A percentile compares a stretch with the other conserved stretches of the same genome.
These are phyloP conservation scores for Cecidostiba fungosa DNA, from an alignment of 2,888 invertebrate genomes.

Conservation along the genomic window DNA sequence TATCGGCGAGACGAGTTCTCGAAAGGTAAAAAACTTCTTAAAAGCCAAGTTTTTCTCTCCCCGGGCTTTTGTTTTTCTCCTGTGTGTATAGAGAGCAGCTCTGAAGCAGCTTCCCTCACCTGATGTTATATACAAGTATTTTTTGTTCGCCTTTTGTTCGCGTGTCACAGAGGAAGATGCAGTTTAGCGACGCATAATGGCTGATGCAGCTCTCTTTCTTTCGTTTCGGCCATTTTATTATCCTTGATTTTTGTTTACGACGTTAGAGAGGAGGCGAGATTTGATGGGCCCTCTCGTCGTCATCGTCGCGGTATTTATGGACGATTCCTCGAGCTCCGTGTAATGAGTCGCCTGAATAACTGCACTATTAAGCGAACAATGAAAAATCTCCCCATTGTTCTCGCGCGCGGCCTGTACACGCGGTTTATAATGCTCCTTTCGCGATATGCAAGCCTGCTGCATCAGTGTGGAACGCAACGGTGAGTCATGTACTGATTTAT, in stretches of 20 bases:
- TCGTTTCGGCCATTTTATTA: conserved; percentile 44
- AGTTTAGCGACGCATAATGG: conserved; percentile 49
- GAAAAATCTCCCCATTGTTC: conserved; percentile 55
- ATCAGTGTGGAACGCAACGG: background rate
- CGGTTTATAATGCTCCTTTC: conserved; percentile 20
- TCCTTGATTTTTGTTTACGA: conserved; percentile 52
- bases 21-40: conserved; percentile 71
- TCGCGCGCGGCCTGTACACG: conserved; percentile 9
- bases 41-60: conserved; percentile 72
- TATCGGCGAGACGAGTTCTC: conserved; percentile 35
- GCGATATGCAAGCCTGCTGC: background rate
- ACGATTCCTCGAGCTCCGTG: conserved; percentile 30
- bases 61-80: conserved; percentile 67
- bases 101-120: background rate
- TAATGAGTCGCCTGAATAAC: conserved; percentile 48
- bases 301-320: background rate
- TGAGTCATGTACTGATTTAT: conserved; percentile 11
- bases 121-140: background rate
- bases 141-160: conserved; percentile 45
- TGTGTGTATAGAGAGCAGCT: background rate
- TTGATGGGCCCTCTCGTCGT: conserved; percentile 27
- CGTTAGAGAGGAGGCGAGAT: background rate
- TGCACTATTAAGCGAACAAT: conserved; percentile 49
- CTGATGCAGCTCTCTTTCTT: conserved; percentile 2
- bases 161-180: conserved; percentile 52